phyloP scores from a whole-genome alignment of 1,140 invertebrate genomes.

The Tribolium madens region DNA sequence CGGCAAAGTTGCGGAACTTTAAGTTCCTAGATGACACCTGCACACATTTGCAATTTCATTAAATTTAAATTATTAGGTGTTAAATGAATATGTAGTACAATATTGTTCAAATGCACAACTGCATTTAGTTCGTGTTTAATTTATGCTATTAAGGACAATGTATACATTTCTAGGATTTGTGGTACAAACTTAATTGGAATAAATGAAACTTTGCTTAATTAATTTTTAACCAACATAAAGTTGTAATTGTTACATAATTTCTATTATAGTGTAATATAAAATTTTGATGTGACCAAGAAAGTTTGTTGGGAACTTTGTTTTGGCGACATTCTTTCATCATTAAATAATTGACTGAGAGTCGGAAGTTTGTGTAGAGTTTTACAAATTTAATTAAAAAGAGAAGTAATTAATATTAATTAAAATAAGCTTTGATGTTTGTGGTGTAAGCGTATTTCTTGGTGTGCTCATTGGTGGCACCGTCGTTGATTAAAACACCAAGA shows the following conservation, averaged over 20 bases:
- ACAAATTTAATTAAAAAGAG: neutral
- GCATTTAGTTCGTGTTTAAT: neutral
- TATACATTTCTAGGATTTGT: neutral
- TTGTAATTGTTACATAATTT: neutral
- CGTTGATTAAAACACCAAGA: constrained; percentile 8
- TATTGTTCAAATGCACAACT: neutral
- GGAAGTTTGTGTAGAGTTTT: neutral
- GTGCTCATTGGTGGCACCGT: neutral
- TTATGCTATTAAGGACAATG: neutral
- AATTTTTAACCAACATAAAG: neutral
- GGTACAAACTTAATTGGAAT: neutral
- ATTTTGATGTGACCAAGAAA: neutral
- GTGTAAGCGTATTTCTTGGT: neutral
- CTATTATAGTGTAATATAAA: neutral
- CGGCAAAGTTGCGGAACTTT: neutral
- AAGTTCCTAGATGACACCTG: constrained; percentile 6
- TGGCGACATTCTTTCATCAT: neutral
- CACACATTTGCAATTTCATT: constrained; percentile 1
- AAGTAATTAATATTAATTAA: neutral
- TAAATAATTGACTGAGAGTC: neutral
- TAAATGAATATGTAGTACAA: neutral
- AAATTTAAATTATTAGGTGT: neutral
- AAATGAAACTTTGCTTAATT: neutral
- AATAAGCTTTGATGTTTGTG: neutral
- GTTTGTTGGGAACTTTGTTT: neutral